Evolutionary conservation across 2,113 vertebrate species (phyloP).

Genomic region (Oncorhynchus mykiss): DNA sequence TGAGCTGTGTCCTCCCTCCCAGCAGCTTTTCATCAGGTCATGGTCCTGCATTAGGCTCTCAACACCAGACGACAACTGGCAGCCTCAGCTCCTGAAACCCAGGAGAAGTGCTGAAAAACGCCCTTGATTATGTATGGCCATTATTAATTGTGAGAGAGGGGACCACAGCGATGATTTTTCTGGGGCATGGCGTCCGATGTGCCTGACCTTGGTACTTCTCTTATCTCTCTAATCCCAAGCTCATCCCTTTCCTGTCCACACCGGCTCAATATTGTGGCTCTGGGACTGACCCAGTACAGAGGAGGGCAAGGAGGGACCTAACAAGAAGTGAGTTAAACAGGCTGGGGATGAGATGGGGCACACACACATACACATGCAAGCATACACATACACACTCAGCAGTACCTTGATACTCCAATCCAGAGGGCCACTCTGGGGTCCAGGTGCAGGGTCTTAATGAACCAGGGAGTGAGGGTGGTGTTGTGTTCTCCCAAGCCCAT

Average conservation of each 20-base stretch:
- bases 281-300: constrained; percentile 51
- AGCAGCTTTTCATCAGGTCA: constrained; percentile 34
- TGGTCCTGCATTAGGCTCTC: constrained; percentile 32
- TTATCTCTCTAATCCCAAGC: constrained; percentile 64
- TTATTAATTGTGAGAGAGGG: constrained; percentile 62
- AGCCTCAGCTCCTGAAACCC: constrained; percentile 47
- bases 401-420: too few species aligned
- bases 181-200: constrained; percentile 12
- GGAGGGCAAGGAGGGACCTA: constrained; percentile 42
- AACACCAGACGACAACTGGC: constrained; percentile 60
- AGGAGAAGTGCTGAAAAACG: constrained; percentile 46
- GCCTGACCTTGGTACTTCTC: constrained; percentile 24
- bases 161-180: constrained; percentile 45
- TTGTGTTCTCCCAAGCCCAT: constrained; percentile 49
- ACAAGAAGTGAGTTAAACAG: constrained; percentile 49
- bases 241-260: constrained; percentile 65
- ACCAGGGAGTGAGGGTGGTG: constrained; percentile 41
- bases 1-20: neutral
- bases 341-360: constrained; percentile 9
- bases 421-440: constrained; percentile 33
- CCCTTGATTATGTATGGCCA: constrained; percentile 41
- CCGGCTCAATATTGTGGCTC: constrained; percentile 41
- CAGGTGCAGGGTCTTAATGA: constrained; percentile 76
- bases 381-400: too few species aligned
- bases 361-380: too few species aligned